phyloP scores from a whole-genome alignment of 2,888 invertebrate species.

The Helicoverpa assulta region DNA sequence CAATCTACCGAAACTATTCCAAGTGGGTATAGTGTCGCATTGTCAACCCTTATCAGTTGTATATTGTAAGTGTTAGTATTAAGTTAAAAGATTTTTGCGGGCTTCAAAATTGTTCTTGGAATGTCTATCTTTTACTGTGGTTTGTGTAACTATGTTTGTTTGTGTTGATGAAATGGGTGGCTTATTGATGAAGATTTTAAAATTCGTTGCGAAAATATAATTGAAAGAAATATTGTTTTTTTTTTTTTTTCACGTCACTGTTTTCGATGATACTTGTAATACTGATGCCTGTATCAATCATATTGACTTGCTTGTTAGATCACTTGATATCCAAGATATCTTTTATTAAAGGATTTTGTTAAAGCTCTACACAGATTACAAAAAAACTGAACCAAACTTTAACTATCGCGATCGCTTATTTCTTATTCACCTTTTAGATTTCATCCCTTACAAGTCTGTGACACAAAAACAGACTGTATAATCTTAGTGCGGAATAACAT shows the following conservation, averaged over 20 bases:
- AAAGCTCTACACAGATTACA: background rate
- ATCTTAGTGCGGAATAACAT: constrained; percentile 62
- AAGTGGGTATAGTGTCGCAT: constrained; percentile 54
- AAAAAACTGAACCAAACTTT: background rate
- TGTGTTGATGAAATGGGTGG: background rate
- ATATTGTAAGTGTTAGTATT: constrained; percentile 13
- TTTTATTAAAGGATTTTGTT: too few relatives aligned
- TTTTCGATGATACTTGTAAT: background rate
- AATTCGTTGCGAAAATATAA: too few relatives aligned
- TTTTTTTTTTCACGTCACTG: too few relatives aligned
- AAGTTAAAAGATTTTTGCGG: constrained; percentile 43
- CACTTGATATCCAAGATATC: too few relatives aligned
- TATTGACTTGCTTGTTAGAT: too few relatives aligned
- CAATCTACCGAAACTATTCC: constrained; percentile 60
- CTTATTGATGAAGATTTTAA: background rate
- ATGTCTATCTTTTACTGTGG: background rate
- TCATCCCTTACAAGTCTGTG: constrained; percentile 54
- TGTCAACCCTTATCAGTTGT: constrained; percentile 66
- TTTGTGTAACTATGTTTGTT: background rate
- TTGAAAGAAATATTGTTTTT: too few relatives aligned
- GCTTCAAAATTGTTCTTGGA: background rate
- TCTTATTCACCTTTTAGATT: constrained; percentile 20
- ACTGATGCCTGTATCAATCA: too few relatives aligned
- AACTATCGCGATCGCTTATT: constrained; percentile 7
- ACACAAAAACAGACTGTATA: constrained; percentile 62